These are phyloP conservation scores for Napeogenes inachia DNA, from an alignment of 2,888 invertebrate genomes.

Conservation along the genomic window DNA sequence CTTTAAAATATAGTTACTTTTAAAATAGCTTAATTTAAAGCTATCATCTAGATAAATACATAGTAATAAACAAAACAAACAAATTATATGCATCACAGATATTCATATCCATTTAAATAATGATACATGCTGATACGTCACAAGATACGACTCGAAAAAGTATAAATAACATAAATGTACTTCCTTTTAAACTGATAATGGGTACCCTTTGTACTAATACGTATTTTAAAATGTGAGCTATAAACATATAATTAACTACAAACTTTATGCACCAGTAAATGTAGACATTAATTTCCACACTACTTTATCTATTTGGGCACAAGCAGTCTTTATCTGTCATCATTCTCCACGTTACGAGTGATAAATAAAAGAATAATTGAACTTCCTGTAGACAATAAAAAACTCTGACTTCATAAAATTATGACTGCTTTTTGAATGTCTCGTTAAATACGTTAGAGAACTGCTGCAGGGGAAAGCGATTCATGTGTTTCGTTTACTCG, in stretches of 20 bases:
- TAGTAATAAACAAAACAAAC: conserved; percentile 21
- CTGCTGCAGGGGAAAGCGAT: conserved; percentile 58
- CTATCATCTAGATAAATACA: too few relatives aligned
- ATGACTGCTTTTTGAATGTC: conserved; percentile 50
- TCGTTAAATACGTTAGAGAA: conserved; percentile 42
- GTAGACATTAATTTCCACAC: conserved; percentile 78
- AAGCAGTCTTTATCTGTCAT: conserved; percentile 77
- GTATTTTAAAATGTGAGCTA: conserved; percentile 71
- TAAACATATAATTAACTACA: conserved; percentile 75
- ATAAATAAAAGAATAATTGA: conserved; percentile 53
- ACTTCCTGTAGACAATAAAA: conserved; percentile 40
- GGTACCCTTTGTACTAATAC: conserved; percentile 69
- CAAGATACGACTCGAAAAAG: conserved; percentile 56
- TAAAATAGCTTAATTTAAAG: not conserved
- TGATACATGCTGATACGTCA: conserved; percentile 61
- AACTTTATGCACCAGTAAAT: conserved; percentile 78
- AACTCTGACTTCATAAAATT: conserved; percentile 39
- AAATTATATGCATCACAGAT: conserved; percentile 58
- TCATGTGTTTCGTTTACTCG: conserved; percentile 74
- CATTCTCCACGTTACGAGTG: conserved; percentile 54
- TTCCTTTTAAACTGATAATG: conserved; percentile 73
- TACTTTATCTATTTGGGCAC: conserved; percentile 77
- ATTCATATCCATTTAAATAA: conserved; percentile 50
- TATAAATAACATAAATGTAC: conserved; percentile 62
- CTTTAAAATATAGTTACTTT: not conserved